These are phyloP conservation scores for Trypoxylon attenuatum DNA, from an alignment of 2,888 invertebrate species.

Conservation along the genomic window DNA sequence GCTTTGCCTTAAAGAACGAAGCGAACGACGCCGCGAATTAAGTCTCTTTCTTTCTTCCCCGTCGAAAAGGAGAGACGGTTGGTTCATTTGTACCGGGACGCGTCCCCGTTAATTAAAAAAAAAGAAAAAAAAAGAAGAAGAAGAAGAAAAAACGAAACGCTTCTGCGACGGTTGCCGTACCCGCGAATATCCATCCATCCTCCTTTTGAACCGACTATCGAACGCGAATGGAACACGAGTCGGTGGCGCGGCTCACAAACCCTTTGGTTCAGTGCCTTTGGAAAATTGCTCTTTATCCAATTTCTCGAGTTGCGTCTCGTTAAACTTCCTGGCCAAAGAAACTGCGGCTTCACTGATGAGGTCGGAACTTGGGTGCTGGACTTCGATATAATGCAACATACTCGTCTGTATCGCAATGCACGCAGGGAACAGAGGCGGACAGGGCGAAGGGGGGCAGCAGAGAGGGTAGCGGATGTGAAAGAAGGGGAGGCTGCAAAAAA, in stretches of 20 bases:
- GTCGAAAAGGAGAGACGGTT: conserved; percentile 59
- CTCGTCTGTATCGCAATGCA: not conserved
- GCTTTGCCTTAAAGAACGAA: conserved; percentile 7
- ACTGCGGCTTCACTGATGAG: conserved; percentile 52
- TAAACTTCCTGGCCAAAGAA: conserved; percentile 69
- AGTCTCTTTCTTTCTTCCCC: conserved; percentile 49
- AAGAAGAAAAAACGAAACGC: conserved; percentile 32
- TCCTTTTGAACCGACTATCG: conserved; percentile 22
- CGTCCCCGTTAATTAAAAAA: conserved; percentile 58
- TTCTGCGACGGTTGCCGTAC: conserved; percentile 2
- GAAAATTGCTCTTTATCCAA: conserved; percentile 73
- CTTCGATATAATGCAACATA: conserved; percentile 1
- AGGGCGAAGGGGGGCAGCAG: not conserved
- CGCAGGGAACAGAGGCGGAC: not conserved
- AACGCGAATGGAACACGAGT: conserved; percentile 10
- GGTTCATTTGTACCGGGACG: conserved; percentile 56
- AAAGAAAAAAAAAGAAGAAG: not conserved
- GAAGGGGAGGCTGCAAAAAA: not conserved
- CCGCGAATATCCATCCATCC: conserved; percentile 8
- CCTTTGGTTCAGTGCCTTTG: conserved; percentile 64
- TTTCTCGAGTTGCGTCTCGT: conserved; percentile 72
- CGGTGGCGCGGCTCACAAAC: conserved; percentile 11
- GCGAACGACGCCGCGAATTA: conserved; percentile 33
- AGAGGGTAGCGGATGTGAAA: not conserved
- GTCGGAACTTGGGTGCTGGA: conserved; percentile 14